Evolutionary conservation across 2,113 vertebrate genomes (phyloP), one percentile per base, ranked within the genome.

Genomic region (Pao palembangensis): DNA sequence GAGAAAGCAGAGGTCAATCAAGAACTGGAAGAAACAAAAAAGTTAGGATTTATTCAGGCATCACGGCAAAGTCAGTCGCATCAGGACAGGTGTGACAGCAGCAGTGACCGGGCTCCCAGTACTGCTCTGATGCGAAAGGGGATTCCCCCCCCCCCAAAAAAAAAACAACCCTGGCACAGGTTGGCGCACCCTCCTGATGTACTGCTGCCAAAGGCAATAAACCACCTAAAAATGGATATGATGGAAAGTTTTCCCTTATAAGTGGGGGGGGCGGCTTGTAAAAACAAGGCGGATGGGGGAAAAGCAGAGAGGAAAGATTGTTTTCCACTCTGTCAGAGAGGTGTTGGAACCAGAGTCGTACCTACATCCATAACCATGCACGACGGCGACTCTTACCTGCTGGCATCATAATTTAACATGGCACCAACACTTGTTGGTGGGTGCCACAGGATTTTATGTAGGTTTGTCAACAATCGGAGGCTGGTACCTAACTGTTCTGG

Each of bases 211-310:
- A 91, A 72, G 65, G 76, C 87, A 87, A 91, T 91, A 92, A 90
- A 90, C 76, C 71, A 76, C 84, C 87, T 88, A 90, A 90, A 91
- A 90, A 90, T 91, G 89, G 88, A 88, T 86, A 85, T 83, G 85
- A 75, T 89, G 90, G 89, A 91, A 90, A 88, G 85, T 88, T 90
- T 89, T 79, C 82, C 82, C 82, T 81, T 84, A 83, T 79, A 87
- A 77, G 34, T n/a, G 17, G n/a, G 58, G 56, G 66, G 67, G 80
- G 80, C 64, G 63, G 78, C 80, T 80, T 88, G 84, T 89, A 86
- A 89, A 91, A 88, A 88, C 80, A 88, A 67, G 64, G 64, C 65
- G 72, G 69, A 84, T 73, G 73, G 85, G 72, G 80, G 69, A 64
- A 61, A 76, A 69, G 71, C 73, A 58, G 75, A 70, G 79, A 79